Evolutionary conservation across 2,888 invertebrate species (phyloP), one percentile per base, ranked within the genome.

Genomic region (Drosophila picticornis): DNA sequence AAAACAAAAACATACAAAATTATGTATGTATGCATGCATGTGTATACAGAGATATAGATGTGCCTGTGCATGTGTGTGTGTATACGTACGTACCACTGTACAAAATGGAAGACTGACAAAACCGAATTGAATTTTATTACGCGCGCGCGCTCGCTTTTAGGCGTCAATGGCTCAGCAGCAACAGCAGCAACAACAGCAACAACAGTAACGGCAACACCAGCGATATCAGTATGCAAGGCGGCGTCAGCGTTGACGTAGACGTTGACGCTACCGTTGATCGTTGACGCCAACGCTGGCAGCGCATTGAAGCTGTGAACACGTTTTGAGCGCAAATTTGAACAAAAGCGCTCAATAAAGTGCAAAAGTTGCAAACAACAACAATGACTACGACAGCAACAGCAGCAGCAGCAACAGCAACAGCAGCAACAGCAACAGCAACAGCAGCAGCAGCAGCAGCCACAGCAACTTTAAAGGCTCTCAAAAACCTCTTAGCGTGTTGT

Each of bases 311-410:
- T 52, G 62, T 40, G 61, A 83, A 85, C 84, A 80, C 71, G 84
- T 85, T 85, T 83, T 77, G 77, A 80, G 77, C 80, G 80, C 53
- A 80, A 80, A 60, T 51, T 59, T 64, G 10, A 70, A 60, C 59
- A 67, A 86, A 86, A 86, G 51, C 66, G 77, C 85, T 85, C 85
- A 85, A 88, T 80, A 82, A 83, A 77, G 69, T 85, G 86, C 86
- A 86, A 84, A 88, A 82, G 31, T 70, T 62, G 52, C 67, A 63
- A 72, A 34, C 58, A 62, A 10, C 34, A 65, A 36, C 53, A 59
- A 25, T 58, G 56, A 16, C 68, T 32, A 4, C 51, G 58, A n/a
- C 34, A 68, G 1, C 64, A 48, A 40, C 64, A 59, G 52, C 32
- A 32, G 3, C 40, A 40, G n/a, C 32, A 40, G 13, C 46, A 61